A percentile compares a stretch with the other conserved stretches of the same genome.
These are phyloP conservation scores for Brenthis ino DNA, from an alignment of 2,888 invertebrate species.

Conservation along the genomic window DNA sequence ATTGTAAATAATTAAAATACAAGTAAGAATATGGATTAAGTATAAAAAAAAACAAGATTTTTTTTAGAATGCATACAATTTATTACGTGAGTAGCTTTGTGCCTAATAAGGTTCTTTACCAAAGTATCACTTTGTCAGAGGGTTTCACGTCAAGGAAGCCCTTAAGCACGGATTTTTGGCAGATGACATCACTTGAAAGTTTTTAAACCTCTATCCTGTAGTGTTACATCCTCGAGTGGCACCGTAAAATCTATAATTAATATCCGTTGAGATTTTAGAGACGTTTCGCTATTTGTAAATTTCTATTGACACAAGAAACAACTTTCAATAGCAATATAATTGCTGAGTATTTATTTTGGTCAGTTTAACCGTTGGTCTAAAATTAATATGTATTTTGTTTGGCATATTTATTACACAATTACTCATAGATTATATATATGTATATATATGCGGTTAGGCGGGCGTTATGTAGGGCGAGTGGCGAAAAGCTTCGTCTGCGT, in stretches of 20 bases:
- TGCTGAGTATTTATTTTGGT: conserved; percentile 18
- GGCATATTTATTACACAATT: conserved; percentile 21
- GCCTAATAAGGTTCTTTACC: conserved; percentile 43
- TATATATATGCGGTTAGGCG: conserved; percentile 54
- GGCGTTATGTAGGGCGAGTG: conserved; percentile 77
- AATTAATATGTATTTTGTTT: background rate
- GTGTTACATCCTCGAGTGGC: conserved; percentile 35
- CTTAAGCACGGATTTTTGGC: conserved; percentile 61
- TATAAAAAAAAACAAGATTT: background rate
- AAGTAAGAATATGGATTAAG: background rate
- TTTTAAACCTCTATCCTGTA: conserved; percentile 34
- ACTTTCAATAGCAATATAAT: conserved; percentile 31
- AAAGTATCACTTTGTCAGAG: conserved; percentile 45
- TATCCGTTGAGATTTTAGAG: conserved; percentile 28
- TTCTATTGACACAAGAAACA: conserved; percentile 35
- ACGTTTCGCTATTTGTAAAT: conserved; percentile 30
- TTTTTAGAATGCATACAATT: background rate
- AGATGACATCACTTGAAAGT: conserved; percentile 41
- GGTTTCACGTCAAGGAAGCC: conserved; percentile 48
- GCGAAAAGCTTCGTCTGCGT: conserved; percentile 74
- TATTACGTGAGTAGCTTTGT: conserved; percentile 25
- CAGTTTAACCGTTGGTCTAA: conserved; percentile 2
- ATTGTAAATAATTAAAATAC: no score
- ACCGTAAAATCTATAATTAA: conserved; percentile 42
- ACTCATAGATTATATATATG: conserved; percentile 41